Base-by-base conservation (phyloP, 1,140 invertebrate species). In the Drosophila rufa region DNA sequence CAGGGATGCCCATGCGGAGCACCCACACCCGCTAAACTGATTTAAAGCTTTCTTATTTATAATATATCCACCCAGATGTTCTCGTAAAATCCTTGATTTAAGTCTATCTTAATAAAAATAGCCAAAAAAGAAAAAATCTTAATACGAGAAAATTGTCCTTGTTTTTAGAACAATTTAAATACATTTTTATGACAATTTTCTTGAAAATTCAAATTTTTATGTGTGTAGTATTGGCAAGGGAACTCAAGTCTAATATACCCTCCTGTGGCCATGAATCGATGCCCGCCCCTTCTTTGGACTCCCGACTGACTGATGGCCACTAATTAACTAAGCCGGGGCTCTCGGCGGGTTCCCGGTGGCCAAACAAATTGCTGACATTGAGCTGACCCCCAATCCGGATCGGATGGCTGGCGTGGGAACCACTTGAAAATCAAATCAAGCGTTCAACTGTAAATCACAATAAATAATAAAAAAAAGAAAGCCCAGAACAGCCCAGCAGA, bases 371-470 rank as follows among this genome's bases (percentile, higher is more conserved):
- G 66, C 75, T 79, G 76, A 64, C 75, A 71, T 79, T 79, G 75
- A 79, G 65, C 71, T 67, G 74, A 53, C 76, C 75, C 67, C 33
- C 22, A 60, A 50, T 60, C 36, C 30, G 51, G 60, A 53, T 53
- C 51, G 53, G 4, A 38, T 40, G 53, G 36, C 53, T 80, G 87
- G 82, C 80, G 80, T 91, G 85, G 78, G 82, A 91, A 92, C 73
- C 91, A 92, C 91, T 92, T 92, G 85, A 92, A 92, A 92, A 82
- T 91, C 91, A 92, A 92, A 92, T 92, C 91, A 92, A 92, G 82
- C 91, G 73, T 85, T 92, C 91, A 92, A 87, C 91, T 92, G 91
- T 91, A 87, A 92, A 92, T 92, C 91, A 92, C 76, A 92, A 92
- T 92, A 92, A 92, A 92, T 91, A 92, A 92, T 81, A 92, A 90